Conservation (phyloP, 1,140 invertebrate species). For the Laupala kohalensis region DNA sequence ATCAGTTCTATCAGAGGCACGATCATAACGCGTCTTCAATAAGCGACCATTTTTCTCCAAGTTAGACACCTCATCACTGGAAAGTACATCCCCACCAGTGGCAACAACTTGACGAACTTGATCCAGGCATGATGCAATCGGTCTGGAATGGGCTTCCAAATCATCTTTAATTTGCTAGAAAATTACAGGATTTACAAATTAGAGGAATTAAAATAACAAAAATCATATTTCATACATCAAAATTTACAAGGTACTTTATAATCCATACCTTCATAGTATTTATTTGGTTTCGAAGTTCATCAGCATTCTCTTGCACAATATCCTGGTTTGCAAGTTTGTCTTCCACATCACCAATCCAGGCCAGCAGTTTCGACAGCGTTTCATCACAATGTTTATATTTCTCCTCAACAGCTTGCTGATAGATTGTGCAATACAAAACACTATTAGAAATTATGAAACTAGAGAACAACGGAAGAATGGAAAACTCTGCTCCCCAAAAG, state of each 20-base stretch:
- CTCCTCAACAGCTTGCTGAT: slow-evolving; percentile 83
- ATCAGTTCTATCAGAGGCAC: slow-evolving; percentile 62
- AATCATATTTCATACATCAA: background rate
- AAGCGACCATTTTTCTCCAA: slow-evolving; percentile 72
- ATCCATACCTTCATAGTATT: slow-evolving; percentile 66
- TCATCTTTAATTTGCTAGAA: slow-evolving; percentile 79
- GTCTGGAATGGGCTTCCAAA: slow-evolving; percentile 70
- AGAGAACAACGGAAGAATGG: background rate
- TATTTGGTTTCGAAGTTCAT: slow-evolving; percentile 79
- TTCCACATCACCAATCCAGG: slow-evolving; percentile 80
- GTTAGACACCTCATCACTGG: slow-evolving; percentile 74
- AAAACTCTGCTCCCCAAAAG: background rate
- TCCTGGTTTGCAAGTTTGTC: slow-evolving; percentile 76
- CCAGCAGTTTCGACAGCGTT: slow-evolving; percentile 65
- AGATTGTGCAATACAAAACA: background rate
- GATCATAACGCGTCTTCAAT: slow-evolving; percentile 72
- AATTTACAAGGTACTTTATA: background rate
- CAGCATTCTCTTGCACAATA: slow-evolving; percentile 73
- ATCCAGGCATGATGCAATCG: slow-evolving; percentile 75
- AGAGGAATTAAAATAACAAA: too few species aligned
- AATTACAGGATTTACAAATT: too few species aligned
- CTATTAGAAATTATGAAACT: background rate
- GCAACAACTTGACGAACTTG: slow-evolving; percentile 83
- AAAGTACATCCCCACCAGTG: slow-evolving; percentile 77
- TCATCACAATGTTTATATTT: slow-evolving; percentile 85